Evolutionary conservation across 2,888 invertebrate species (phyloP).

Genomic region (Sycophila texana): DNA sequence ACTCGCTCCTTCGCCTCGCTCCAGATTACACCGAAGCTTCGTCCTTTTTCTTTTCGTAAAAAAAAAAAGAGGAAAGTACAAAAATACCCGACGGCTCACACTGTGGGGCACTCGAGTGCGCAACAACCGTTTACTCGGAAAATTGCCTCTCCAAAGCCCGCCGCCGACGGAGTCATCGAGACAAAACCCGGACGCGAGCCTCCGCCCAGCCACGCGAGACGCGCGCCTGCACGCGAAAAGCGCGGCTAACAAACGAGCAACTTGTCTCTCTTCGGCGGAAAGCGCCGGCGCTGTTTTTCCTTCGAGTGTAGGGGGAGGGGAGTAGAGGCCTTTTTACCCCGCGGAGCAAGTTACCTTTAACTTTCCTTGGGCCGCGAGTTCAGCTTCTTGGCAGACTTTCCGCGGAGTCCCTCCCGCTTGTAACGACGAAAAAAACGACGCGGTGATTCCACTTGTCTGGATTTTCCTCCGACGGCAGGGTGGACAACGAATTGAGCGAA

Average conservation of each 20-base stretch:
- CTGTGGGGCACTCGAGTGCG: not conserved
- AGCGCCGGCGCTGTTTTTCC: slow-evolving; percentile 29
- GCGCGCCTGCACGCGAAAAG: not conserved
- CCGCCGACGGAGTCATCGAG: slow-evolving; percentile 9
- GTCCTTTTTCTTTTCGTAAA: no score
- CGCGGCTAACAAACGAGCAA: slow-evolving; percentile 50
- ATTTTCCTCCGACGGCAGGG: slow-evolving; percentile 34
- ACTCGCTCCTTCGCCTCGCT: no score
- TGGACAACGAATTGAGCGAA: not conserved
- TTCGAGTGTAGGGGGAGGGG: not conserved
- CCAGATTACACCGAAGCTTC: no score
- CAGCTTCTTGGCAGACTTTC: slow-evolving; percentile 30
- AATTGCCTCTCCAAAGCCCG: slow-evolving; percentile 13
- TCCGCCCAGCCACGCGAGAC: not conserved
- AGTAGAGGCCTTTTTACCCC: slow-evolving; percentile 25
- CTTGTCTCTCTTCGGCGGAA: slow-evolving; percentile 39
- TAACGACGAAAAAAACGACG: slow-evolving; percentile 36
- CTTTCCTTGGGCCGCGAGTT: slow-evolving; percentile 58
- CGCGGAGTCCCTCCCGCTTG: not conserved
- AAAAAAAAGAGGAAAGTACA: not conserved
- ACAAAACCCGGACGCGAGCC: not conserved
- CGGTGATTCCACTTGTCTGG: slow-evolving; percentile 9
- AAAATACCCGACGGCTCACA: not conserved
- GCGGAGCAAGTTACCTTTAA: slow-evolving; percentile 65
- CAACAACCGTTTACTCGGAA: slow-evolving; percentile 21